Percentiles rank a stretch among this genome's conserved stretches.
These are phyloP conservation scores for Hoplodrina ambigua DNA, from an alignment of 2,888 invertebrate species.

Conservation along the genomic window DNA sequence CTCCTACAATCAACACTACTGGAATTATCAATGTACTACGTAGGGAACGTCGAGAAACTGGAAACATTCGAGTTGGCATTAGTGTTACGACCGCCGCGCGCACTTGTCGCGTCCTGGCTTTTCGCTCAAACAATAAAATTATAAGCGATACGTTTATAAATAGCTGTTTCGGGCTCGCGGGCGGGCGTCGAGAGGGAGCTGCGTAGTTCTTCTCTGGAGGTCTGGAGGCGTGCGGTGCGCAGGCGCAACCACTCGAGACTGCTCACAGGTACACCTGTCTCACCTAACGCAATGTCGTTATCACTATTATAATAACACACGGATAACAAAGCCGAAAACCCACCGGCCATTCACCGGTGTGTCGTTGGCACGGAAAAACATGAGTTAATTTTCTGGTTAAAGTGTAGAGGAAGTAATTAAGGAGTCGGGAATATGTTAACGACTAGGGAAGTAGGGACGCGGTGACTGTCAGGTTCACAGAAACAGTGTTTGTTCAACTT, in stretches of 20 bases:
- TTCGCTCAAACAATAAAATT: conserved; percentile 90
- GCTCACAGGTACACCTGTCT: conserved; percentile 87
- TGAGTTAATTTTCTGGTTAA: conserved; percentile 63
- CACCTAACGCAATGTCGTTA: conserved; percentile 88
- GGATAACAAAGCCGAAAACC: conserved; percentile 79
- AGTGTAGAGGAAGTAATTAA: conserved; percentile 70
- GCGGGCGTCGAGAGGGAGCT: conserved; percentile 71
- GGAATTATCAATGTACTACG: conserved; percentile 72
- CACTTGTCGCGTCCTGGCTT: conserved; percentile 86
- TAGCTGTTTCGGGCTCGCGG: conserved; percentile 78
- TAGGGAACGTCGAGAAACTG: conserved; percentile 68
- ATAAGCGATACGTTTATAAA: conserved; percentile 87
- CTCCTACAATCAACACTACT: conserved; percentile 61
- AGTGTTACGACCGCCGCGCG: conserved; percentile 83
- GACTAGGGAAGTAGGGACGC: conserved; percentile 57
- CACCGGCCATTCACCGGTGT: conserved; percentile 71
- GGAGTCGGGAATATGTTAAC: conserved; percentile 66
- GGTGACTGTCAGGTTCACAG: conserved; percentile 38
- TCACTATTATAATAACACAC: conserved; percentile 83
- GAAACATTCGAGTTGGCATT: conserved; percentile 81
- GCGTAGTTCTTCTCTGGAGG: conserved; percentile 81
- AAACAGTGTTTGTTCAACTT: conserved; percentile 49
- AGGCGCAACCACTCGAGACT: conserved; percentile 79
- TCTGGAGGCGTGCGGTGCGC: conserved; percentile 85
- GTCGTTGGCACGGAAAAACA: conserved; percentile 64